Percentiles rank a stretch among this genome's conserved stretches.
Evolutionary conservation across 2,888 invertebrate genomes (phyloP).

Genomic region (Anticlea derivata): DNA sequence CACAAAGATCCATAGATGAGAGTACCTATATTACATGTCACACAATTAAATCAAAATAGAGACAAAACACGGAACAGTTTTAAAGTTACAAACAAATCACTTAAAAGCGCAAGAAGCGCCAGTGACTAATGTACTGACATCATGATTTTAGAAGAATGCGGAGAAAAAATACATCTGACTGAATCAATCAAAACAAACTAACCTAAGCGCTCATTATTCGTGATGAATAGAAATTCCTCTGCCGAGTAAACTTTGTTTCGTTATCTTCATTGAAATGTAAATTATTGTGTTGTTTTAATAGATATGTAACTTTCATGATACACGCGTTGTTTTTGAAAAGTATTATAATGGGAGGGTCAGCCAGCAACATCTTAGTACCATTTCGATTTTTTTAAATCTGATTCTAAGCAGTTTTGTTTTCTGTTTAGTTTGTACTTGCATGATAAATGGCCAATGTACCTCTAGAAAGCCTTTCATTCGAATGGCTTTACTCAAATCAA

Average conservation of each 20-base stretch:
- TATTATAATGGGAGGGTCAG: not conserved
- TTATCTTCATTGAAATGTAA: constrained; percentile 54
- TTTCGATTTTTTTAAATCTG: no score
- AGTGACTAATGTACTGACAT: constrained; percentile 43
- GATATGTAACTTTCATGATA: constrained; percentile 11
- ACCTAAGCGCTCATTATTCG: constrained; percentile 52
- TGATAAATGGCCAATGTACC: no score
- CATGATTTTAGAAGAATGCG: constrained; percentile 39
- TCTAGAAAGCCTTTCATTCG: no score
- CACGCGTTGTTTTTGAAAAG: constrained; percentile 10
- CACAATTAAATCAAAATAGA: no score
- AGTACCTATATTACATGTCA: no score
- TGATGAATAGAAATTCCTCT: constrained; percentile 41
- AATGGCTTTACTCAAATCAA: not conserved
- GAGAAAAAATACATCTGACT: constrained; percentile 39
- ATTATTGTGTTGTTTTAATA: constrained; percentile 36
- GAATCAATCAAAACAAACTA: constrained; percentile 50
- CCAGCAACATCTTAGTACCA: no score
- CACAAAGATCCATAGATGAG: no score
- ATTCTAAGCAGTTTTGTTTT: no score
- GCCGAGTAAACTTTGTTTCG: constrained; percentile 42
- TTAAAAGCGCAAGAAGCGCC: constrained; percentile 11
- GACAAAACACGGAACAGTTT: constrained; percentile 32
- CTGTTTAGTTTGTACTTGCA: no score
- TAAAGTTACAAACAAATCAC: constrained; percentile 32